Conservation (phyloP, 2,113 vertebrate genomes). For the Zosterops borbonicus region DNA sequence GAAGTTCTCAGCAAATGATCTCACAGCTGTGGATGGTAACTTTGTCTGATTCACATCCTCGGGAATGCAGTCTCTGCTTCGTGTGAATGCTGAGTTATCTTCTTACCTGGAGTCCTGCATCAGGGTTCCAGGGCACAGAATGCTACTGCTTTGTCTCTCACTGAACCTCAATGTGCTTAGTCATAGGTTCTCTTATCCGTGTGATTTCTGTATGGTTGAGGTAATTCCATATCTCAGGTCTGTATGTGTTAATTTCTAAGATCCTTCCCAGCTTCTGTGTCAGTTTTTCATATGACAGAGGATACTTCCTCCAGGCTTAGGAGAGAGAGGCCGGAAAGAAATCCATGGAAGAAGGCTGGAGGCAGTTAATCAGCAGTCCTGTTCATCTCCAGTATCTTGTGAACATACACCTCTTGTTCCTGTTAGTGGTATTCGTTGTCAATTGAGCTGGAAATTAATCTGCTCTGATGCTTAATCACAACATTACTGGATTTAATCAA, state of each 20-base stretch:
- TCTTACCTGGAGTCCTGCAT: background rate
- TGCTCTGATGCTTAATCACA: background rate
- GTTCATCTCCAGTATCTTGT: background rate
- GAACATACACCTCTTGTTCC: background rate
- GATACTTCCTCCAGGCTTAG: background rate
- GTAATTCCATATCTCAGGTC: background rate
- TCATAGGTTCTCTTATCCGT: rapidly evolving
- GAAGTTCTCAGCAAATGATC: background rate
- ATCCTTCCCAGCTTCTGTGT: background rate
- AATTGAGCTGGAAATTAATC: background rate
- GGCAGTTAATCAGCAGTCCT: background rate
- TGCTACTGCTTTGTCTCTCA: background rate
- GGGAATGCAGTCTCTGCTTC: background rate
- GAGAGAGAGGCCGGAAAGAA: background rate
- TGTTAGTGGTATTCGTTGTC: background rate
- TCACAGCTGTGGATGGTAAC: background rate
- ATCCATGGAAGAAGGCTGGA: background rate
- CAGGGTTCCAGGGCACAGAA: background rate
- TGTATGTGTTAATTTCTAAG: background rate
- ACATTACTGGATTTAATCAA: background rate
- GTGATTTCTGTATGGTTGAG: background rate
- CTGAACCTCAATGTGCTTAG: rapidly evolving
- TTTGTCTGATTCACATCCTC: background rate
- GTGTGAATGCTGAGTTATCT: background rate
- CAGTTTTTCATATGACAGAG: background rate